Evolutionary conservation across 2,888 invertebrate genomes (phyloP), one percentile per base, ranked within the genome.

Genomic region (Amblyjoppa fuscipennis): DNA sequence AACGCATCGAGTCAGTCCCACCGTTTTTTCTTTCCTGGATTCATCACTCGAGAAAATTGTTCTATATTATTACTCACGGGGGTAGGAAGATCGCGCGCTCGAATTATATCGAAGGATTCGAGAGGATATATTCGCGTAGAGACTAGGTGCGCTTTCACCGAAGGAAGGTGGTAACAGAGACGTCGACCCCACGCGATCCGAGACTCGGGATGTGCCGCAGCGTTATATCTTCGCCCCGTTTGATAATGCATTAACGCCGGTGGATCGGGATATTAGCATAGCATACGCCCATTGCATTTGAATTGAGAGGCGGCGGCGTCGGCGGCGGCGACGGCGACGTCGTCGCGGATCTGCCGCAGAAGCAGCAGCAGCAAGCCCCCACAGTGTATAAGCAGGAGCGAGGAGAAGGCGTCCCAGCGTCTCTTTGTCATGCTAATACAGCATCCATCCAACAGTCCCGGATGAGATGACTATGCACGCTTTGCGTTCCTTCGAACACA

Each of bases 381-480:
- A 78, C 86, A 79, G 80, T 85, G 64, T 45, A 90, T 90, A 91
- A 92, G 92, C 93, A 91, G 93, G 92, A 92, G 92, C 91, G 91
- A 91, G 90, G 91, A 91, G 93, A 93, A 93, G 93, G 93, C 93
- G 93, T 93, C 93, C 93, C 93, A 91, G 90, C 91, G 93, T 92
- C 93, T 92, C 94, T 94, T 94, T 94, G 94, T 94, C 93, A 94
- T 94, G 94, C 92, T 94, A 94, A 94, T 94, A 91, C 89, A 90
- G 90, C 92, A 93, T 92, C 92, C 93, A 93, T 92, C 91, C 91
- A 85, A 83, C 86, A 84, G 87, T 85, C 85, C 81, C 83, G 83
- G 76, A 81, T 76, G 81, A 78, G 91, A 92, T 92, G 92, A 92
- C 92, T 92, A 89, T 90, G 92, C 91, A 91, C 87, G 90, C 89